Percentiles rank a stretch among this genome's conserved stretches.
Conservation (phyloP, 2,888 invertebrate species). For the Urechis unicinctus region DNA sequence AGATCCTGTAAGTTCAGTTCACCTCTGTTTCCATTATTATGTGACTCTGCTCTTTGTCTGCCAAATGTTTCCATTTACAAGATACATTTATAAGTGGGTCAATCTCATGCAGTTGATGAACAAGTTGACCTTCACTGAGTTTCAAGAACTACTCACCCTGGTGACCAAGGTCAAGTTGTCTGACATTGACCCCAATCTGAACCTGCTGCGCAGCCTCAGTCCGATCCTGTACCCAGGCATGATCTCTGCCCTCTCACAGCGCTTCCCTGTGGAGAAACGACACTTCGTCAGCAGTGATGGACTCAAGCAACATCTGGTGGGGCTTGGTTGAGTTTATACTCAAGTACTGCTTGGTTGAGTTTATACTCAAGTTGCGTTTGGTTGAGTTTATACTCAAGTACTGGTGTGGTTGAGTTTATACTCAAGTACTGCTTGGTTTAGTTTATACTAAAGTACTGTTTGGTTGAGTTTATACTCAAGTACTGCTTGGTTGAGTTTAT, state of each 20-base stretch:
- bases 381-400: too few relatives aligned
- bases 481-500: too few relatives aligned
- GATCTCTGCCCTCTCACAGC: slow-evolving; percentile 58
- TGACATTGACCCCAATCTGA: slow-evolving; percentile 58
- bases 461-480: too few relatives aligned
- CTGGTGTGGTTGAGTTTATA: too few relatives aligned
- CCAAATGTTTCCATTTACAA: background rate
- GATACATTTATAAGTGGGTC: background rate
- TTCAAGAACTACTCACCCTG: slow-evolving; percentile 59
- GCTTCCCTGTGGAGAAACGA: slow-evolving; percentile 59
- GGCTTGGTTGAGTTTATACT: too few relatives aligned
- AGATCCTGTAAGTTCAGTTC: background rate
- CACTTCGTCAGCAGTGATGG: slow-evolving; percentile 59
- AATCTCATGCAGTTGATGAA: slow-evolving; percentile 10
- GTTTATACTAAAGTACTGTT: too few relatives aligned
- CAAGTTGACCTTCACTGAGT: slow-evolving; percentile 59
- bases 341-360: too few relatives aligned
- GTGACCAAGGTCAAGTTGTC: slow-evolving; percentile 59
- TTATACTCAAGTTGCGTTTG: too few relatives aligned
- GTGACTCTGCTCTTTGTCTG: background rate
- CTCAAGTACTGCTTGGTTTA: too few relatives aligned
- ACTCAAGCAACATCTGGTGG: slow-evolving; percentile 59
- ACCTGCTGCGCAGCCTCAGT: slow-evolving; percentile 60
- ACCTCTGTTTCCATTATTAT: background rate
- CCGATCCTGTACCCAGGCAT: slow-evolving; percentile 63